phyloP scores from a whole-genome alignment of 2,113 vertebrate genomes.

The Eudyptes chrysolophus region DNA sequence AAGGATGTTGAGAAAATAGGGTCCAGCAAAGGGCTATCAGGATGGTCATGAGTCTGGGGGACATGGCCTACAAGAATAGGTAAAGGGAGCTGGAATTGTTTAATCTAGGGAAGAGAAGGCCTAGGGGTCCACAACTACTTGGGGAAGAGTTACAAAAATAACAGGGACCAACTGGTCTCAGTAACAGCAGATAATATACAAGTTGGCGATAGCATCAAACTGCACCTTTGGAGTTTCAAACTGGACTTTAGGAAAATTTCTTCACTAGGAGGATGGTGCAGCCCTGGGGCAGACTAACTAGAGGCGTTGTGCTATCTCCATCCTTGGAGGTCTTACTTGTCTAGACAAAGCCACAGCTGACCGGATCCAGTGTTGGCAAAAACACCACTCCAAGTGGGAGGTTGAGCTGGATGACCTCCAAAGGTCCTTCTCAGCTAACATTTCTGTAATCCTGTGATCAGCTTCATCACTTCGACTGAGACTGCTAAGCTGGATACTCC shows the following conservation, averaged over 20 bases:
- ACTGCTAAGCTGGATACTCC: neutral
- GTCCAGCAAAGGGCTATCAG: neutral
- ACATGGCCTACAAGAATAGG: neutral
- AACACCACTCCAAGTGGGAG: neutral
- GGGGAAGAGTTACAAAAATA: neutral
- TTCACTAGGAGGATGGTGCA: neutral
- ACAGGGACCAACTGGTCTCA: neutral
- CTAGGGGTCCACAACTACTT: neutral
- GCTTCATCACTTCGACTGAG: neutral
- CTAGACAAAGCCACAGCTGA: conserved; percentile 47
- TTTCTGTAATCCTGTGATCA: neutral
- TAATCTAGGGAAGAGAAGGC: neutral
- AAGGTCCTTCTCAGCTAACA: neutral
- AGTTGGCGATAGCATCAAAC: neutral
- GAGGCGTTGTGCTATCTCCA: neutral
- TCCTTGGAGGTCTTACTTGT: conserved; percentile 20
- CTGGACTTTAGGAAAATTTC: neutral
- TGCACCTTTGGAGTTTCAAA: neutral
- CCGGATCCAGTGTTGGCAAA: neutral
- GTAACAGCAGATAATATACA: neutral
- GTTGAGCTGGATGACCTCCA: conserved; percentile 19
- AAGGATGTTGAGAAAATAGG: neutral
- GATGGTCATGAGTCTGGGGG: neutral
- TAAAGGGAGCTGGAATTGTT: neutral
- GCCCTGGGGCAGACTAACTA: neutral